Evolutionary conservation across 2,888 invertebrate species (phyloP).

Genomic region (Drosophila formosana): DNA sequence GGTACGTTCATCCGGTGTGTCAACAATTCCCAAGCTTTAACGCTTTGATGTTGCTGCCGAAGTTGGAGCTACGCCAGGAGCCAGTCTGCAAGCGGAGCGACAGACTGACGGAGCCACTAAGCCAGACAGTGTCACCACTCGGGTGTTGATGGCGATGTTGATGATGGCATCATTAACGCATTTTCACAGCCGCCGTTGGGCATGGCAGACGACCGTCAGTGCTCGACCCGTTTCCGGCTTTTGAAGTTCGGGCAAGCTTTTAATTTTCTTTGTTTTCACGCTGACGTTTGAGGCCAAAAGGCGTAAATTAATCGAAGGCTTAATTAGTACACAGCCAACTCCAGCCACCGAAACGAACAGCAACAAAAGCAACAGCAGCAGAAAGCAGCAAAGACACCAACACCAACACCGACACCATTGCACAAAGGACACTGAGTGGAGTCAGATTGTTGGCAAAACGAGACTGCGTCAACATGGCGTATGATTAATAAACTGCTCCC

Average conservation of each 20-base stretch:
- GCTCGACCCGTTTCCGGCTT: conserved; percentile 74
- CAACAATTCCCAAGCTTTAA: conserved; percentile 83
- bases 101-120: conserved; percentile 66
- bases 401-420: conserved; percentile 19
- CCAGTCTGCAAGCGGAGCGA: conserved; percentile 1
- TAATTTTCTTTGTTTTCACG: conserved; percentile 77
- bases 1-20: conserved; percentile 81
- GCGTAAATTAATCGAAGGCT: conserved; percentile 83
- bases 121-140: conserved; percentile 76
- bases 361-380: conserved; percentile 19
- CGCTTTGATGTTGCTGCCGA: conserved; percentile 78
- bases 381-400: not conserved
- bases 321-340: conserved; percentile 72
- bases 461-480: conserved; percentile 70
- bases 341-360: conserved; percentile 12
- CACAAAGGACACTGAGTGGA: conserved; percentile 24
- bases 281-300: conserved; percentile 81
- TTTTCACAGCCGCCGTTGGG: conserved; percentile 66
- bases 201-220: conserved; percentile 48
- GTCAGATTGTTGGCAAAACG: conserved; percentile 21
- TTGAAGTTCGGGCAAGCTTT: conserved; percentile 79
- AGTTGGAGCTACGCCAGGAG: conserved; percentile 31
- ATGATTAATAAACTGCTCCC: conserved; percentile 80
- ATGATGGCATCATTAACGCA: conserved; percentile 82
- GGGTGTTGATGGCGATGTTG: conserved; percentile 66